Conservation (phyloP, 2,888 invertebrate genomes). For the Plagodis pulveraria region DNA sequence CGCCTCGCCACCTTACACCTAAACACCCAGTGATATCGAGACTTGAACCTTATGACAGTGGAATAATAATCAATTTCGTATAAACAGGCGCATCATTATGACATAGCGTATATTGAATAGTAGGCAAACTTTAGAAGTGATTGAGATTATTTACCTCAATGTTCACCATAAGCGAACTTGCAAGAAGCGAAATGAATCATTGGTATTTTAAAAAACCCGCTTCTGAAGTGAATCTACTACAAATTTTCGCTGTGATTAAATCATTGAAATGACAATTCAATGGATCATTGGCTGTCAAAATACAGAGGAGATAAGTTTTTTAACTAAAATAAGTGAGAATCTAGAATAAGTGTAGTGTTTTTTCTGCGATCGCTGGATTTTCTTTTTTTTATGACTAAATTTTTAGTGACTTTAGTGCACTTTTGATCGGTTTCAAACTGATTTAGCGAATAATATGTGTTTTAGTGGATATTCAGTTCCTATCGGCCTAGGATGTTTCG, state of each 20-base stretch:
- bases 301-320: slow-evolving; percentile 66
- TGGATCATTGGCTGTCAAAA: slow-evolving; percentile 63
- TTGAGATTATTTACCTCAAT: too few relatives aligned
- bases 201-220: background rate
- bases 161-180: slow-evolving; percentile 7
- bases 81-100: slow-evolving; percentile 18
- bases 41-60: slow-evolving; percentile 23
- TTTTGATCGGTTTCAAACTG: slow-evolving; percentile 49
- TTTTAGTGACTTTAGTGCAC: slow-evolving; percentile 57
- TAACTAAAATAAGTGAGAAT: slow-evolving; percentile 73
- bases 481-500: slow-evolving; percentile 79
- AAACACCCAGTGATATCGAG: slow-evolving; percentile 29
- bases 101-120: slow-evolving; percentile 8
- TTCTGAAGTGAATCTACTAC: slow-evolving; percentile 1
- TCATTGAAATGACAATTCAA: slow-evolving; percentile 35
- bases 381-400: slow-evolving; percentile 28
- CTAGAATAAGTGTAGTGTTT: slow-evolving; percentile 51
- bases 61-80: slow-evolving; percentile 17
- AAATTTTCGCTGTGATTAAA: slow-evolving; percentile 1
- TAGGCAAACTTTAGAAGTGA: slow-evolving; percentile 12
- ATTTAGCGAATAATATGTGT: slow-evolving; percentile 44
- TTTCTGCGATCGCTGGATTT: slow-evolving; percentile 35
- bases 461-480: slow-evolving; percentile 71
- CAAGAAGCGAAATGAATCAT: slow-evolving; percentile 2
- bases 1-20: slow-evolving; percentile 60